Base-by-base conservation (phyloP, 2,888 invertebrate genomes). In the Pardosa pseudoannulata region DNA sequence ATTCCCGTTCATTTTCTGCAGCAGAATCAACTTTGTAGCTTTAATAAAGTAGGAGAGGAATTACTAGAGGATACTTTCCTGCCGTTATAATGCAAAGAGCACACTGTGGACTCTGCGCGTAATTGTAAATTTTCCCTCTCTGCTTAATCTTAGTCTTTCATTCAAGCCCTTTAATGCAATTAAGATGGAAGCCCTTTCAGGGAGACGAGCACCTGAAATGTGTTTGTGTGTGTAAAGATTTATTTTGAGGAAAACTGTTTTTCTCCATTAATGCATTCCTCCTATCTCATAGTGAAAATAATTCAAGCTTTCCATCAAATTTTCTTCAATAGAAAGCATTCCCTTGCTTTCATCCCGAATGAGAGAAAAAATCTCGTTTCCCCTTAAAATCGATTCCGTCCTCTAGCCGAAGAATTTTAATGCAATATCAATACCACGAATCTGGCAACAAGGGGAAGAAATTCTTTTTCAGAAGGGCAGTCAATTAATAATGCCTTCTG, bases 401-500 rank as follows among this genome's bases (percentile, higher is more conserved):
- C 56, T 23, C 23, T 1, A 23, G 2, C 23, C 56, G 6, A 56
- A 56, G 56, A 56, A 56, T 56, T 56, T 56, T 23, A 56, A 56
- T 56, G 56, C 11, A 56, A 56, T 56, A 56, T 23, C 23, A 56
- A 56, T 56, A 56, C 23, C 19, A 5, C 56, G 56, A 56, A 56
- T 56, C 56, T 56, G 56, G 56, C 56, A 56, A 56, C 56, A 56
- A 5, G 56, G 56, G 56, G 56, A 56, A 46, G 46, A 56, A 56
- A 19, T 23, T 56, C 23, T 23, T 23, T 56, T 56, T 23, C 3
- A 3, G 19, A 3, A 1, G 16, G 23, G 56, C 19, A 56, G 56
- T 56, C 56, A 56, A 56, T 56, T 56, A 56, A 56, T 56, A 56
- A 56, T 56, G 5, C 56, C 56, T n/a, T 23, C 56, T 23, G 11